Evolutionary conservation across 2,113 vertebrate genomes (phyloP).

Genomic region (Nipponia nippon): DNA sequence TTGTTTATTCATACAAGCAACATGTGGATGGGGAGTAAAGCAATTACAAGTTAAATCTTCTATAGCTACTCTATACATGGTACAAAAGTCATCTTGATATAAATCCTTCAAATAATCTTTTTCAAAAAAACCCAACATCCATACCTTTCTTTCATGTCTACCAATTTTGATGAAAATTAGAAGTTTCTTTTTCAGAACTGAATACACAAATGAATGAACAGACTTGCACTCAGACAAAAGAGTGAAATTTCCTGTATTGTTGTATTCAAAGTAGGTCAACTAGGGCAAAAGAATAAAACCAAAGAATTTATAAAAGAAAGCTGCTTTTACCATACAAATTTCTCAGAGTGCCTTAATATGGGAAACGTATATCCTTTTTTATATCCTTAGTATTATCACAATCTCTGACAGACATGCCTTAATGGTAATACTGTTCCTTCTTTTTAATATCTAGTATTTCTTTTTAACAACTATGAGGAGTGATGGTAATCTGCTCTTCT

Average conservation of each 20-base stretch:
- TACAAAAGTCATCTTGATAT: background rate
- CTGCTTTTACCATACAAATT: background rate
- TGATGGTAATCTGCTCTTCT: background rate
- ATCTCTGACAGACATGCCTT: background rate
- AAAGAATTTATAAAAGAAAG: background rate
- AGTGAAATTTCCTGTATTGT: background rate
- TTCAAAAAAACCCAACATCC: accelerated
- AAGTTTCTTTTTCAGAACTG: background rate
- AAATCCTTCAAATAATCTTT: background rate
- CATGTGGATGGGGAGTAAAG: background rate
- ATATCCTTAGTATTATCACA: background rate
- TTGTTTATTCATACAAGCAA: background rate
- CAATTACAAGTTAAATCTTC: background rate
- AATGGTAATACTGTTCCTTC: background rate
- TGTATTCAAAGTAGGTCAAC: background rate
- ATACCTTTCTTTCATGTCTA: background rate
- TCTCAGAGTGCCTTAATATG: background rate
- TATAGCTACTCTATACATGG: background rate
- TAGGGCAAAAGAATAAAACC: background rate
- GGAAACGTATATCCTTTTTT: background rate
- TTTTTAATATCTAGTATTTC: background rate
- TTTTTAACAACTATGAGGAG: background rate
- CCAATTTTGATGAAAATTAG: background rate
- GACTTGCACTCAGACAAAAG: background rate
- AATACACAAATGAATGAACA: background rate